Evolutionary conservation across 53 echinoderm and acorn worm species (phyloP).

Genomic region (Crossaster papposus): DNA sequence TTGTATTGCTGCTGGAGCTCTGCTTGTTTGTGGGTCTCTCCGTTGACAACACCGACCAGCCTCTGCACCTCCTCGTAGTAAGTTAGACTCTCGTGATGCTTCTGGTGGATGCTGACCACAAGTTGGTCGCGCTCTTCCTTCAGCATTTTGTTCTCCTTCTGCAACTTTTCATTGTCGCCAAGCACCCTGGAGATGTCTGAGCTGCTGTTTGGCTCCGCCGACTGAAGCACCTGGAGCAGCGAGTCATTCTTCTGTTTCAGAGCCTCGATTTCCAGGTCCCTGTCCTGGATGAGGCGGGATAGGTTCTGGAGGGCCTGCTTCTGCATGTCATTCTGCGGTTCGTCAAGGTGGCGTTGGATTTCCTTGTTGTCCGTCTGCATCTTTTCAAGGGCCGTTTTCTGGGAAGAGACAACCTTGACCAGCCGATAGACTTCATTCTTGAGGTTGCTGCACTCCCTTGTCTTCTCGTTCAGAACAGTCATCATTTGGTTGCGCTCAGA

Average conservation of each 20-base stretch:
- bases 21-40: slow-evolving; percentile 71
- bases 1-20: slow-evolving; percentile 71
- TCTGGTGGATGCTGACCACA: slow-evolving; percentile 95
- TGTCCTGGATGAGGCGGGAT: slow-evolving; percentile 92
- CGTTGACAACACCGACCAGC: slow-evolving; percentile 71
- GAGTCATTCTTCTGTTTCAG: slow-evolving; percentile 89
- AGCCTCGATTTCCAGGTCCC: slow-evolving; percentile 94
- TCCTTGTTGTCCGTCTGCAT: slow-evolving; percentile 84
- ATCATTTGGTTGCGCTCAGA: slow-evolving; percentile 97
- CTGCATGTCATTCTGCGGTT: slow-evolving; percentile 89
- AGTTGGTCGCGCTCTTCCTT: slow-evolving; percentile 92
- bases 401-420: slow-evolving; percentile 83
- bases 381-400: slow-evolving; percentile 89
- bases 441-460: slow-evolving; percentile 92
- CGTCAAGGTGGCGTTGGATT: slow-evolving; percentile 66
- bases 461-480: slow-evolving; percentile 93
- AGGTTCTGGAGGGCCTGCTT: slow-evolving; percentile 94
- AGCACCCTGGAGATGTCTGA: slow-evolving; percentile 80
- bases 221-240: slow-evolving; percentile 84
- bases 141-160: slow-evolving; percentile 90
- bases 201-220: slow-evolving; percentile 76
- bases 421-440: slow-evolving; percentile 95
- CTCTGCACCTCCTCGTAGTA: slow-evolving; percentile 99
- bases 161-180: slow-evolving; percentile 75
- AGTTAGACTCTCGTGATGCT: slow-evolving; percentile 94